phyloP scores from a whole-genome alignment of 2,797 vertebrate species.

The Sandelia bainsii region DNA sequence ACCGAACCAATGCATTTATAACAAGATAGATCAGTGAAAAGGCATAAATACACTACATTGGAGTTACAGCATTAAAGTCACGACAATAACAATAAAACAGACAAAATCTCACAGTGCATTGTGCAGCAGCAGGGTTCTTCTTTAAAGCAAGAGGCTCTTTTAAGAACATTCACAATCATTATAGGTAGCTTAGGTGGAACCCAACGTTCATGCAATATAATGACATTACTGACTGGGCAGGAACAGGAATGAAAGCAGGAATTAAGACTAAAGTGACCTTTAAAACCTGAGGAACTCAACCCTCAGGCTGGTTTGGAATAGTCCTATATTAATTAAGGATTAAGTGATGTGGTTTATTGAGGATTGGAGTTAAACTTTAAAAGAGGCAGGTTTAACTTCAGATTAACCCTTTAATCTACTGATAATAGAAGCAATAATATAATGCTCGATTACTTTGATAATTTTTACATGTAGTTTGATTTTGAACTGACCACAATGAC shows the following conservation, averaged over 20 bases:
- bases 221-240: neutral
- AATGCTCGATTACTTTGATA: neutral
- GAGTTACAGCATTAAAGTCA: conserved; percentile 34
- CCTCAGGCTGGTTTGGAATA: neutral
- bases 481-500: neutral
- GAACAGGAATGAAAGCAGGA: neutral
- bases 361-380: neutral
- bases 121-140: conserved; percentile 50
- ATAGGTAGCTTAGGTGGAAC: conserved; percentile 27
- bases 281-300: neutral
- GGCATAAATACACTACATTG: conserved; percentile 26
- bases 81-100: conserved; percentile 23
- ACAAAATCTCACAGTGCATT: conserved; percentile 54
- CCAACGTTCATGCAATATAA: conserved; percentile 29
- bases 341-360: neutral
- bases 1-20: conserved; percentile 24
- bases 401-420: neutral
- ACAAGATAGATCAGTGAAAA: conserved; percentile 24
- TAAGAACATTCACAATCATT: conserved; percentile 49
- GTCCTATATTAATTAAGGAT: neutral
- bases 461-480: neutral
- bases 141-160: conserved; percentile 25
- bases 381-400: neutral
- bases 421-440: too few relatives aligned
- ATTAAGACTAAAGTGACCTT: conserved; percentile 2